These are phyloP conservation scores for Cichladusa arquata DNA, from an alignment of 2,113 vertebrate genomes.

Conservation along the genomic window DNA sequence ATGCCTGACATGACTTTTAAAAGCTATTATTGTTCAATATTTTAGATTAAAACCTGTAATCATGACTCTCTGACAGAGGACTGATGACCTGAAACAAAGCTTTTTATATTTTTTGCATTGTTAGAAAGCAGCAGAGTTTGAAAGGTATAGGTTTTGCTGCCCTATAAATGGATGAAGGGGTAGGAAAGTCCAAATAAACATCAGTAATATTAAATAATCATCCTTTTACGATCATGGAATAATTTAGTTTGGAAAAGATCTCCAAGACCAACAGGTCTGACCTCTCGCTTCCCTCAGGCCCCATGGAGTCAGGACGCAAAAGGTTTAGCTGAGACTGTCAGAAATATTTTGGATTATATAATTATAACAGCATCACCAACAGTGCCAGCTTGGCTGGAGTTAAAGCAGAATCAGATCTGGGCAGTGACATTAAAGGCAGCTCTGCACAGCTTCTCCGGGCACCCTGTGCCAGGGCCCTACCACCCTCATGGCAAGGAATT, in stretches of 20 bases:
- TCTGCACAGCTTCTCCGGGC: neutral
- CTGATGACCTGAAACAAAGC: neutral
- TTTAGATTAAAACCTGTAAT: neutral
- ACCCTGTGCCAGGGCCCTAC: neutral
- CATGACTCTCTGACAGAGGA: neutral
- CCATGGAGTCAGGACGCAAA: neutral
- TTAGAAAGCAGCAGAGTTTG: neutral
- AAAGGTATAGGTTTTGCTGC: neutral
- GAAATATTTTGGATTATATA: neutral
- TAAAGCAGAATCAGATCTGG: neutral
- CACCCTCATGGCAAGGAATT: neutral
- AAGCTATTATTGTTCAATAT: neutral
- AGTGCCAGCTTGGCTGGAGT: neutral
- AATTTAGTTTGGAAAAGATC: neutral
- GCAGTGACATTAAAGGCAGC: neutral
- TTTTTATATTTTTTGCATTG: neutral
- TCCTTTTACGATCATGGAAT: neutral
- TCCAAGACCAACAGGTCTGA: neutral
- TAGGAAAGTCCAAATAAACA: neutral
- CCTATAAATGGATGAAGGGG: neutral
- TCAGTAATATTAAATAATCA: neutral
- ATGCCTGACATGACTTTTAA: neutral
- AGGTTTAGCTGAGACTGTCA: neutral
- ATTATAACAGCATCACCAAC: neutral
- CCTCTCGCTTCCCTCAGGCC: neutral